Conservation (phyloP, 2,888 invertebrate species). For the Leucozona laternaria region DNA sequence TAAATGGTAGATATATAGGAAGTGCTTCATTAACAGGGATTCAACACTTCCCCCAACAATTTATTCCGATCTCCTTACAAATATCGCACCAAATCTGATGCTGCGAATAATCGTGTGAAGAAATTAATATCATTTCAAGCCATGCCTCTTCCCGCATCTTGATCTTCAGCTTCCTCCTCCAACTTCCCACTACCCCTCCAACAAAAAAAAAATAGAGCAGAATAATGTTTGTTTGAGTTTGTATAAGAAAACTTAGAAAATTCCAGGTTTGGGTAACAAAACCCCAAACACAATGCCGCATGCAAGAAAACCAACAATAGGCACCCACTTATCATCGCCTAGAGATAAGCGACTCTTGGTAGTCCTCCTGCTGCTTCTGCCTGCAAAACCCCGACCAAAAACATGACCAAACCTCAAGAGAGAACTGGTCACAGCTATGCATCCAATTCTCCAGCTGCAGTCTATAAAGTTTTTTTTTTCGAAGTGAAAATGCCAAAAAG, state of each 20-base stretch:
- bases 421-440: constrained; percentile 55
- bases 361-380: constrained; percentile 31
- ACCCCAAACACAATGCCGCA: constrained; percentile 38
- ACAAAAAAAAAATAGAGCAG: constrained; percentile 53
- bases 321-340: constrained; percentile 70
- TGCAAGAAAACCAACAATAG: constrained; percentile 70
- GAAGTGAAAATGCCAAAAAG: constrained; percentile 29
- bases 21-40: background rate
- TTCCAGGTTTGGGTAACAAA: constrained; percentile 22
- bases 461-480: constrained; percentile 29
- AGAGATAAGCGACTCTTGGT: constrained; percentile 57
- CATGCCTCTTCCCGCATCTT: background rate
- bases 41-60: background rate
- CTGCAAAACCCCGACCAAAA: constrained; percentile 15
- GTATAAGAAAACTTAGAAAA: constrained; percentile 28
- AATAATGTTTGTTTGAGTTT: constrained; percentile 11
- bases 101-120: constrained; percentile 27
- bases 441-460: constrained; percentile 25
- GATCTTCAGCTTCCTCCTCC: background rate
- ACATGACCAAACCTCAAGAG: constrained; percentile 37
- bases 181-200: background rate
- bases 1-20: background rate
- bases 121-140: constrained; percentile 56
- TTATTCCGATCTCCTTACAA: constrained; percentile 22
- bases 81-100: constrained; percentile 33